Evolutionary conservation across 2,888 invertebrate species (phyloP).

Genomic region (Pseudoips prasinana): DNA sequence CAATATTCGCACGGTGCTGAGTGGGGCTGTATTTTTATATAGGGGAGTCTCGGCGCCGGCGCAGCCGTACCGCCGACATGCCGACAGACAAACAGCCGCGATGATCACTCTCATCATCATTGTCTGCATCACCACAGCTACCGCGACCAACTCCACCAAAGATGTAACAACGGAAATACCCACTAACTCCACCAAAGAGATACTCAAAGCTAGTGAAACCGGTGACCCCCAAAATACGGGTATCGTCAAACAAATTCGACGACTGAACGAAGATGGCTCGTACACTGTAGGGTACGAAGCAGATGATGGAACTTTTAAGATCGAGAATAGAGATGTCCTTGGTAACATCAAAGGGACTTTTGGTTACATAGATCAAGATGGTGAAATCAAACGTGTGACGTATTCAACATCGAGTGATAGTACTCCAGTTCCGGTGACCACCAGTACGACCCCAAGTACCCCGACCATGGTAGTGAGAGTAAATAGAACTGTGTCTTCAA

Average conservation of each 20-base stretch:
- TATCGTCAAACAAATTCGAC: constrained; percentile 90
- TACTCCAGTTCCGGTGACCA: constrained; percentile 63
- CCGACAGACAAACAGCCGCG: constrained; percentile 60
- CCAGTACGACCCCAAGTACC: constrained; percentile 56
- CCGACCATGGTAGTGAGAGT: constrained; percentile 74
- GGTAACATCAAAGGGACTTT: constrained; percentile 93
- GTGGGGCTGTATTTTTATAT: constrained; percentile 80
- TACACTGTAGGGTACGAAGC: constrained; percentile 93
- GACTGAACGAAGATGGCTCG: constrained; percentile 91
- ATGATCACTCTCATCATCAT: constrained; percentile 65
- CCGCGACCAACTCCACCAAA: constrained; percentile 47
- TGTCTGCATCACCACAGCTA: constrained; percentile 53
- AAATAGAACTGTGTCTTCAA: constrained; percentile 74
- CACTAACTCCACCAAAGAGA: constrained; percentile 75
- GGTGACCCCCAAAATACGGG: constrained; percentile 87
- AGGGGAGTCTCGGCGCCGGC: constrained; percentile 62
- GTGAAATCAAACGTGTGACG: constrained; percentile 90
- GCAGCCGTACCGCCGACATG: constrained; percentile 73
- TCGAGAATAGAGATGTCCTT: constrained; percentile 89
- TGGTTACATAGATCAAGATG: constrained; percentile 89
- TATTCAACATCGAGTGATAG: constrained; percentile 83
- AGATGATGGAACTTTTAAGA: constrained; percentile 92
- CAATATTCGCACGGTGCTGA: constrained; percentile 72
- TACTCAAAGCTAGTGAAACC: constrained; percentile 83
- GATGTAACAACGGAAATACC: constrained; percentile 48